Conservation (phyloP, 2,113 vertebrate genomes). For the Gymnorhina tibicen region DNA sequence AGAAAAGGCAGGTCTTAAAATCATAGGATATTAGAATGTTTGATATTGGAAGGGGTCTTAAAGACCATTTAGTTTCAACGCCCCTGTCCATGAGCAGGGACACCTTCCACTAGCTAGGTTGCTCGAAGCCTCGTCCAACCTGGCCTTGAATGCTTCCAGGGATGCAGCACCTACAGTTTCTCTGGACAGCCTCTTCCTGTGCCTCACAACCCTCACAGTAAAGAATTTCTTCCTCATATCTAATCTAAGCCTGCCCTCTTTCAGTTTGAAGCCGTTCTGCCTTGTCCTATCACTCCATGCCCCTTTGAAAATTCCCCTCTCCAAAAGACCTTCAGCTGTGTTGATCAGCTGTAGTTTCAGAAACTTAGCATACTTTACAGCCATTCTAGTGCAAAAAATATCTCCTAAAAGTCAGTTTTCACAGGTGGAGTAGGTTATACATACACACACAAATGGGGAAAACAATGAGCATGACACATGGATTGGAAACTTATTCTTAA, state of each 20-base stretch:
- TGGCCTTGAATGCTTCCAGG: neutral
- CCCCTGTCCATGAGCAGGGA: neutral
- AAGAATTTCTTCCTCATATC: neutral
- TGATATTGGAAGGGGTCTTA: neutral
- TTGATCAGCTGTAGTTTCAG: neutral
- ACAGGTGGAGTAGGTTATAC: fast-evolving
- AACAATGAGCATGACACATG: neutral
- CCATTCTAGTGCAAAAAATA: neutral
- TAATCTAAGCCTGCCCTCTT: neutral
- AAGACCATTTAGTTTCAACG: neutral
- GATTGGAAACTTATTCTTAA: neutral
- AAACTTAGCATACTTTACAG: neutral
- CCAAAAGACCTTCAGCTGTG: neutral
- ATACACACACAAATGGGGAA: neutral
- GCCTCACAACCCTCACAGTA: neutral
- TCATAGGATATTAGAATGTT: neutral
- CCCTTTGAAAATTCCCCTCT: neutral
- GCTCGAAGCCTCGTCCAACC: neutral
- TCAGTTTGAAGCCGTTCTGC: neutral
- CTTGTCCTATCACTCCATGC: too few relatives aligned
- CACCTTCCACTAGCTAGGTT: neutral
- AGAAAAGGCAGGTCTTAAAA: neutral
- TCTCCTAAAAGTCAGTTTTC: neutral
- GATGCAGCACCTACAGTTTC: neutral
- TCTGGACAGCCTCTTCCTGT: neutral